A percentile compares a stretch with the other conserved stretches of the same genome.
Evolutionary conservation across 2,113 vertebrate species (phyloP).

Genomic region (Campylomormyrus tamandua): DNA sequence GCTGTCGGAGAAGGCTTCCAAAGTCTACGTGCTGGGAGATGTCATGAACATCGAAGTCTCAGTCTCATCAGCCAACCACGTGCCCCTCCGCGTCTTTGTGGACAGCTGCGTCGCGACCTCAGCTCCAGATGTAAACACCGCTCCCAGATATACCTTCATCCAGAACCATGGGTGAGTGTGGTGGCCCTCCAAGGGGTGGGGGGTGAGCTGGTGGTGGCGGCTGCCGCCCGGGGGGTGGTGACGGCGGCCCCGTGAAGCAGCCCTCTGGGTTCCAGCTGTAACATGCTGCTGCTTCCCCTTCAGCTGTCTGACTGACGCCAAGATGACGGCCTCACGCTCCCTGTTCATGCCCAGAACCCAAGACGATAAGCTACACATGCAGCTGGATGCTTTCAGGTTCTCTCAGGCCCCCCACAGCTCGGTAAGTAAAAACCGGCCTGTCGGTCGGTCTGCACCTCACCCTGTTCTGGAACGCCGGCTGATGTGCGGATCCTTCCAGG

Average conservation of each 20-base stretch:
- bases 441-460: no score
- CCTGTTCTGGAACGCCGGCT: neutral
- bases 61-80: slow-evolving; percentile 43
- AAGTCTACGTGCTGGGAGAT: slow-evolving; percentile 51
- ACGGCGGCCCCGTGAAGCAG: neutral
- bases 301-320: slow-evolving; percentile 57
- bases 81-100: slow-evolving; percentile 53
- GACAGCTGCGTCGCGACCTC: slow-evolving; percentile 50
- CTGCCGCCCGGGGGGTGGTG: no score
- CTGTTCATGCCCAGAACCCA: slow-evolving; percentile 39
- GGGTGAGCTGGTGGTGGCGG: no score
- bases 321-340: slow-evolving; percentile 44
- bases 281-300: neutral
- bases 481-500: slow-evolving; percentile 28
- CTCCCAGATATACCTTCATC: slow-evolving; percentile 54
- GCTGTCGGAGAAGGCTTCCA: slow-evolving; percentile 35
- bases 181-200: no score
- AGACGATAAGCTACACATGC: slow-evolving; percentile 46
- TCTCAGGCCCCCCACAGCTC: neutral
- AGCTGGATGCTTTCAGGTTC: slow-evolving; percentile 58
- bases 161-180: slow-evolving; percentile 47
- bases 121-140: slow-evolving; percentile 26
- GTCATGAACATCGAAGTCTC: slow-evolving; percentile 45
- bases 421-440: slow-evolving; percentile 6
- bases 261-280: neutral